A percentile compares a stretch with the other conserved stretches of the same genome.
Evolutionary conservation across 2,888 invertebrate species (phyloP).

Genomic region (Drosophila seclusa): DNA sequence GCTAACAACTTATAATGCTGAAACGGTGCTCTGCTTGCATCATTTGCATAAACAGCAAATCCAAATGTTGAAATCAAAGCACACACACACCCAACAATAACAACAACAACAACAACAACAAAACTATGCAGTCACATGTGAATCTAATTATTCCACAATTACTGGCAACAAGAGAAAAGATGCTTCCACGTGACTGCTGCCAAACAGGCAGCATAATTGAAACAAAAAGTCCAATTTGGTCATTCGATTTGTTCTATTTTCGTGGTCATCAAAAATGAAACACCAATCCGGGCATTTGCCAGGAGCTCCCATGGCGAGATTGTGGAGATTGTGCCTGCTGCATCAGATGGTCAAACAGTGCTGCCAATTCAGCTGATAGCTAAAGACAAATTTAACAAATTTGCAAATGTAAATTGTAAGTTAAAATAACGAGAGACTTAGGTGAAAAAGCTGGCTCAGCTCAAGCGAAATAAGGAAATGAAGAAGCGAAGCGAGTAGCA

Average conservation of each 20-base stretch:
- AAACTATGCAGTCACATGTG: constrained; percentile 31
- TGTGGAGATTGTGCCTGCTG: constrained; percentile 35
- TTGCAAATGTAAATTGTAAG: not conserved
- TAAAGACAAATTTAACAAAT: not conserved
- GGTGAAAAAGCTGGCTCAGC: not conserved
- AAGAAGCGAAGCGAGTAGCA: constrained; percentile 3
- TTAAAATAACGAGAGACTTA: not conserved
- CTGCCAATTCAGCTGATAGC: constrained; percentile 2
- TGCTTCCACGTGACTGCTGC: not conserved
- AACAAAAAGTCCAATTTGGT: constrained; percentile 6
- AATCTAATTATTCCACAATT: constrained; percentile 60
- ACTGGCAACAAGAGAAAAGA: not conserved
- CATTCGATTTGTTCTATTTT: constrained; percentile 16
- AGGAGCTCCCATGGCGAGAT: constrained; percentile 20
- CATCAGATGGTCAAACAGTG: constrained; percentile 24
- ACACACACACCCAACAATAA: not conserved
- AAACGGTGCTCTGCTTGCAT: constrained; percentile 23
- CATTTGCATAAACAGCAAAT: constrained; percentile 68
- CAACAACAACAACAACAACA: constrained; percentile 3
- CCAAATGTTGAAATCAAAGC: constrained; percentile 35
- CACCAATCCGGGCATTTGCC: constrained; percentile 1
- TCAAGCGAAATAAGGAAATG: not conserved
- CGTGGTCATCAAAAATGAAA: constrained; percentile 38
- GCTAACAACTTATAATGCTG: constrained; percentile 8
- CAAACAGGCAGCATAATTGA: constrained; percentile 8